A percentile compares a stretch with the other conserved stretches of the same genome.
Evolutionary conservation across 2,888 invertebrate species (phyloP).

Genomic region (Xylophagus ater): DNA sequence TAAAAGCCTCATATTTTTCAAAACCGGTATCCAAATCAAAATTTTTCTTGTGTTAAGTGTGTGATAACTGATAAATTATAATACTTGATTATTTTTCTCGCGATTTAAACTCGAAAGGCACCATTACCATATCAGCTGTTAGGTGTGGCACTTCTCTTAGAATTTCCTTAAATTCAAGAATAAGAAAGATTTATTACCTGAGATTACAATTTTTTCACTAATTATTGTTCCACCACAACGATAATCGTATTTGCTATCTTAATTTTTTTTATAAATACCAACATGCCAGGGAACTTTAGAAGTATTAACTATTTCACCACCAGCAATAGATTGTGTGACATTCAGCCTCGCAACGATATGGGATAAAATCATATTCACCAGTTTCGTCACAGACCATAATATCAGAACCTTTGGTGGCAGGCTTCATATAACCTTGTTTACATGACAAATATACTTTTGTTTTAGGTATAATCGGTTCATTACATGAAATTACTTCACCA

Average conservation of each 20-base stretch:
- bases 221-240: conserved; percentile 16
- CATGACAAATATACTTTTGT: conserved; percentile 13
- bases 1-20: too few species aligned
- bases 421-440: conserved; percentile 11
- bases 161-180: background rate
- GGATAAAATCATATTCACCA: conserved; percentile 14
- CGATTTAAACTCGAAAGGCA: too few species aligned
- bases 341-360: conserved; percentile 11
- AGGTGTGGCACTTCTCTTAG: too few species aligned
- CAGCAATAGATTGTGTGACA: conserved; percentile 11
- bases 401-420: conserved; percentile 2
- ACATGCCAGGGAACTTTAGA: conserved; percentile 13
- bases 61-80: too few species aligned
- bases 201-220: conserved; percentile 11
- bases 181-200: conserved; percentile 1
- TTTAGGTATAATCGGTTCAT: conserved; percentile 4
- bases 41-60: too few species aligned
- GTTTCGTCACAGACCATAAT: conserved; percentile 10
- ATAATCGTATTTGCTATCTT: background rate
- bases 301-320: background rate
- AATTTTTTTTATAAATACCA: conserved; percentile 7
- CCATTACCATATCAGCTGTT: too few species aligned
- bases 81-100: too few species aligned
- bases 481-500: conserved; percentile 5
- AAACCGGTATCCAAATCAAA: too few species aligned